phyloP scores from a whole-genome alignment of 2,113 vertebrate genomes.

The Pachyramphus minor region DNA sequence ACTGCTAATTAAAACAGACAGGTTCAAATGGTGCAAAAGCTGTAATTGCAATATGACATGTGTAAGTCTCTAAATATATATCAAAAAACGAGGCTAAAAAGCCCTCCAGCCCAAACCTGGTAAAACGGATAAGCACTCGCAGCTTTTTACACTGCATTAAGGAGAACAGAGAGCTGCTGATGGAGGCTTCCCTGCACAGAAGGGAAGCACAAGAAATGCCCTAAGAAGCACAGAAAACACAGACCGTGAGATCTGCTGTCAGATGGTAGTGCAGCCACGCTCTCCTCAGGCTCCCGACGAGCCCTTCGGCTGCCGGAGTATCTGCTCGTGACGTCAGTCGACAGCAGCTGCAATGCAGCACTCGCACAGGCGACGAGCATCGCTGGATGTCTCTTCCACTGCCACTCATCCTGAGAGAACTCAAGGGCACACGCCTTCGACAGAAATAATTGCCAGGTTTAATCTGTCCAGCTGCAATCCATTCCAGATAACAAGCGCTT shows the following conservation, averaged over 20 bases:
- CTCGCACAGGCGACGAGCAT: background rate
- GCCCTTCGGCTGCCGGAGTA: background rate
- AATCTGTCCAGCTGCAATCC: conserved; percentile 11
- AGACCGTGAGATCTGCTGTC: background rate
- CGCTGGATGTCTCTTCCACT: background rate
- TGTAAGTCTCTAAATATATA: background rate
- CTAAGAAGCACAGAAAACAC: background rate
- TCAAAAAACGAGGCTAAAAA: background rate
- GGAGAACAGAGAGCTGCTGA: background rate
- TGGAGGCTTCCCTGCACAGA: background rate
- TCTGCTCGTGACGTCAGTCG: background rate
- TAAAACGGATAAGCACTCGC: background rate
- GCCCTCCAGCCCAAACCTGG: background rate
- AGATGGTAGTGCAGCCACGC: background rate
- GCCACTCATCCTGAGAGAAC: background rate
- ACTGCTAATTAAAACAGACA: conserved; percentile 14
- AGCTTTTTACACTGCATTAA: background rate
- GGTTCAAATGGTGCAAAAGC: background rate
- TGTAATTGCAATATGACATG: background rate
- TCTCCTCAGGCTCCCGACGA: background rate
- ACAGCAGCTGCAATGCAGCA: conserved; percentile 64
- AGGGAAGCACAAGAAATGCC: background rate
- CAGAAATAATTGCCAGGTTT: background rate
- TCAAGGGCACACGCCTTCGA: conserved; percentile 35
- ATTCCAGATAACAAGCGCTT: background rate